A percentile compares a stretch with the other conserved stretches of the same genome.
Conservation (phyloP, 2,797 vertebrate genomes). For the Malacoctenus gilli region DNA sequence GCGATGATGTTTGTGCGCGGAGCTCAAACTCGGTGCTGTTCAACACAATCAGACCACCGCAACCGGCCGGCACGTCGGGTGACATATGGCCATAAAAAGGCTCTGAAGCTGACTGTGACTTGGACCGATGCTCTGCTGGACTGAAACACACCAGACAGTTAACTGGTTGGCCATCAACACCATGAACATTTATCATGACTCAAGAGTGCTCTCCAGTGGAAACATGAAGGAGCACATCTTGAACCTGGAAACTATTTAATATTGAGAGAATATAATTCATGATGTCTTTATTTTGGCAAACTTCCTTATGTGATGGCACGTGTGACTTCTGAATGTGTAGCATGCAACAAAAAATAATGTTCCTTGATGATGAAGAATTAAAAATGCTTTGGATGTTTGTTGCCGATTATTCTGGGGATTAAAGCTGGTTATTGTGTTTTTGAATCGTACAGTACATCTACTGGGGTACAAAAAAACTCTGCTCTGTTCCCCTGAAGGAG, state of each 20-base stretch:
- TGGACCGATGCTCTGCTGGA: conserved; percentile 25
- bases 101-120: conserved; percentile 11
- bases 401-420: too few species aligned
- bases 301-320: conserved; percentile 1
- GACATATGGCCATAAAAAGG: conserved; percentile 5
- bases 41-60: not conserved
- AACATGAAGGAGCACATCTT: conserved; percentile 29
- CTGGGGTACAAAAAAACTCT: conserved; percentile 13
- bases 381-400: too few species aligned
- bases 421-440: too few species aligned
- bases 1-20: not conserved
- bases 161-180: conserved; percentile 22
- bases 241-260: conserved; percentile 3
- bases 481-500: conserved; percentile 10
- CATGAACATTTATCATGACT: conserved; percentile 40
- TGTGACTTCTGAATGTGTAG: conserved; percentile 31
- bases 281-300: conserved; percentile 2
- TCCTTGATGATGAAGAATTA: conserved; percentile 19
- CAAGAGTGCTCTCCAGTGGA: conserved; percentile 53
- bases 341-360: conserved; percentile 13
- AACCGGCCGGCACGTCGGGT: conserved; percentile 1
- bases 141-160: conserved; percentile 27
- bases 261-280: not conserved
- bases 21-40: conserved; percentile 3
- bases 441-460: conserved; percentile 32